A percentile compares a stretch with the other conserved stretches of the same genome.
Evolutionary conservation across 2,888 invertebrate genomes (phyloP).

Genomic region (Sepiola atlantica): DNA sequence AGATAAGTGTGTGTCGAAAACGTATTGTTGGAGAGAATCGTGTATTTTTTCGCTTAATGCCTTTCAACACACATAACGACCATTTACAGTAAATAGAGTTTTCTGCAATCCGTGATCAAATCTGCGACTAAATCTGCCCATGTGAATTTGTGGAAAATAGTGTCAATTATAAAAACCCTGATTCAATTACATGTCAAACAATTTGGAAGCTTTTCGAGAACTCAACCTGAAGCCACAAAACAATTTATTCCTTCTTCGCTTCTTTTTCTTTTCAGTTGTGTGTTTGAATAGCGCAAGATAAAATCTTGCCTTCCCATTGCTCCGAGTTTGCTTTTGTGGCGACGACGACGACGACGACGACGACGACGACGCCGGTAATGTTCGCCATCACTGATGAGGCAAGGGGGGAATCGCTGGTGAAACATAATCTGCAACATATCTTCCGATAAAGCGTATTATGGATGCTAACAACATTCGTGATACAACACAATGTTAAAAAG

Average conservation of each 20-base stretch:
- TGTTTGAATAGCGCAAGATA: too few relatives aligned
- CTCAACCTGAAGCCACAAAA: not conserved
- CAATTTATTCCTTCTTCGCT: not conserved
- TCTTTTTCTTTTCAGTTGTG: not conserved
- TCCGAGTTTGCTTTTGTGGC: too few relatives aligned
- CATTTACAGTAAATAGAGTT: not conserved
- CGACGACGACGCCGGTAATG: too few relatives aligned
- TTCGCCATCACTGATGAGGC: too few relatives aligned
- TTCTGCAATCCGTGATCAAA: not conserved
- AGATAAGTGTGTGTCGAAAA: too few relatives aligned
- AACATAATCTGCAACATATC: too few relatives aligned
- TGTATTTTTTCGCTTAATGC: not conserved
- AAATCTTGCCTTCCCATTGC: too few relatives aligned
- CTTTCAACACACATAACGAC: not conserved
- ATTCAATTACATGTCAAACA: not conserved
- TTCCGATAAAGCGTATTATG: too few relatives aligned
- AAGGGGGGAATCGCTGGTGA: too few relatives aligned
- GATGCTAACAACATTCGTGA: too few relatives aligned
- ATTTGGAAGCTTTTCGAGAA: constrained; percentile 19
- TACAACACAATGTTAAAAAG: too few relatives aligned
- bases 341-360: too few relatives aligned
- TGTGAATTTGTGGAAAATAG: not conserved
- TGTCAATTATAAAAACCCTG: not conserved
- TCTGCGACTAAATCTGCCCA: not conserved
- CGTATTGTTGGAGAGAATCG: not conserved